These are phyloP conservation scores for Pituophis catenifer DNA, from an alignment of 2,113 vertebrate genomes.

Conservation along the genomic window DNA sequence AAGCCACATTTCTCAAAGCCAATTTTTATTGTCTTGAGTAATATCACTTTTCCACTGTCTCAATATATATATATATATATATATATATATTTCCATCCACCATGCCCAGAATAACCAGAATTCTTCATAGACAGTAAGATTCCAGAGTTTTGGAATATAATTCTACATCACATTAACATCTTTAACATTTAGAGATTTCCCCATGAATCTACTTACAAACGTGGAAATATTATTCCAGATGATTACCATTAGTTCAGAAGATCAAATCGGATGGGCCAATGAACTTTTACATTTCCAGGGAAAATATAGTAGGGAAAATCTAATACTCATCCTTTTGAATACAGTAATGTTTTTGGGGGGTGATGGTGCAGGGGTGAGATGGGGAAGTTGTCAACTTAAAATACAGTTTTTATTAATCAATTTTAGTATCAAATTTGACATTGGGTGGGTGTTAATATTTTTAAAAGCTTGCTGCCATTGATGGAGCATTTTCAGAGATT, in stretches of 20 bases:
- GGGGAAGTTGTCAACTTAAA: neutral
- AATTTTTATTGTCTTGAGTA: neutral
- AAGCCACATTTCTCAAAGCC: neutral
- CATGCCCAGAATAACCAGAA: neutral
- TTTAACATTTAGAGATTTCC: neutral
- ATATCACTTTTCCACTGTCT: neutral
- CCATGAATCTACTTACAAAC: neutral
- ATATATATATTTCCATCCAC: neutral
- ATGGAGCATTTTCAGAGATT: neutral
- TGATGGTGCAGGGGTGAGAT: rapidly evolving
- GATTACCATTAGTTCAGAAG: neutral
- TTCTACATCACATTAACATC: neutral
- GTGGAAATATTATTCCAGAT: neutral
- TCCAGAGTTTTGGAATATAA: neutral
- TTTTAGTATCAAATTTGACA: neutral
- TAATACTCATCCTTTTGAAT: neutral
- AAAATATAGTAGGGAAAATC: neutral
- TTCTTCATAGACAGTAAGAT: neutral
- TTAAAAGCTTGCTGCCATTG: neutral
- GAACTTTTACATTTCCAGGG: neutral
- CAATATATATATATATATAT: neutral
- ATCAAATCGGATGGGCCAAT: neutral
- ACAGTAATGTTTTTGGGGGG: neutral
- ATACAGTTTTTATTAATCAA: neutral
- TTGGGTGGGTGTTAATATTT: neutral